Base-by-base conservation (phyloP, 1,140 invertebrate species). In the Tachypleus tridentatus region DNA sequence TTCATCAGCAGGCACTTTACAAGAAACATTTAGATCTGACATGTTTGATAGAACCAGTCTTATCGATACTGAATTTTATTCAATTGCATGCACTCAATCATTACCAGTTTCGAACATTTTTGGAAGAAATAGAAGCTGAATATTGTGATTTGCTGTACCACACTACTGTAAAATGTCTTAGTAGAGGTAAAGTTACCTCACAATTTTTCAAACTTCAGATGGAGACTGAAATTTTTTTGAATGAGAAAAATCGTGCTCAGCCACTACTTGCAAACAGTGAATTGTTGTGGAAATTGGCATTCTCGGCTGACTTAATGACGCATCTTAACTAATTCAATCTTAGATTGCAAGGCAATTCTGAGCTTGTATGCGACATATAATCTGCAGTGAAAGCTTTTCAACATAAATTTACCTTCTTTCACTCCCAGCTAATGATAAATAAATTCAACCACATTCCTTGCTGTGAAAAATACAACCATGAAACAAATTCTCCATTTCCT, bases 31-130 rank as follows among this genome's bases (percentile, higher is more conserved):
- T 68, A 70, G 67, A 65, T 69, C 61, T 66, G 66, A 64, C 64
- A 71, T 73, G 61, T 62, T 68, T 65, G 64, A 74, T 75, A 69
- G 62, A 69, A 51, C 61, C 70, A 50, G 70, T 73, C 62, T 66
- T 74, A 58, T 70, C 71, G 70, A 67, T 64, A 68, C 67, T 76
- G 29, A 74, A 75, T 66, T 73, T 70, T 60, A 75, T 76, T 64
- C 63, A 69, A 69, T 71, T 68, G 58, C 66, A 67, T 64, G 72
- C 63, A 60, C 72, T 76, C 54, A 74, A 70, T 60, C 71, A 73
- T 63, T 64, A 71, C 50, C 68, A 74, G 65, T 76, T 76, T 67
- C 64, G 70, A 69, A 67, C 72, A 53, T 74, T 73, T 70, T 65
- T 75, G 50, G 66, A 68, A 62, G 71, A 72, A 66, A 65, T 73